Conservation (phyloP, 2,113 vertebrate genomes). For the Capreolus pygargus region DNA sequence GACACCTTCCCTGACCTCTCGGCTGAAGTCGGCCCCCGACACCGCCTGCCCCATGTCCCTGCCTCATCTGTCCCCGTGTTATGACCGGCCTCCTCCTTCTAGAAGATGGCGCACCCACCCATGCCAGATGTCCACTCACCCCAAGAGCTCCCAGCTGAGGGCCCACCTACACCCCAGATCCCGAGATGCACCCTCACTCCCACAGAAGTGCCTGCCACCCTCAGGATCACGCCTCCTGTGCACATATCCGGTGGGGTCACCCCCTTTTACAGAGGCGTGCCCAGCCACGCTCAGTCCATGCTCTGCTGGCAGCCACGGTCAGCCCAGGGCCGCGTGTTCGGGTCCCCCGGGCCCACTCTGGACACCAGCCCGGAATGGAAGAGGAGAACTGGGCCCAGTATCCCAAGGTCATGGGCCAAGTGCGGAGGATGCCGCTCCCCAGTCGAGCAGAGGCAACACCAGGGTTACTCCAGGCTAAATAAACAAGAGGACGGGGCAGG, state of each 20-base stretch:
- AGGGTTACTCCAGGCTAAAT: slow-evolving; percentile 28
- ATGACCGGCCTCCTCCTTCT: not conserved
- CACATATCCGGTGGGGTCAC: too few relatives aligned
- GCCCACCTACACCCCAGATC: accelerated
- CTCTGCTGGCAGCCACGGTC: accelerated
- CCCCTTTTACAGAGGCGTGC: too few relatives aligned
- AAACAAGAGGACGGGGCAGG: not conserved
- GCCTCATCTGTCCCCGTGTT: not conserved
- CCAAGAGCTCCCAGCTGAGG: too few relatives aligned
- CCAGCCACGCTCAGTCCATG: not conserved
- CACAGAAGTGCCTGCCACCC: too few relatives aligned
- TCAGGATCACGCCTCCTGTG: not conserved
- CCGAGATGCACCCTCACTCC: not conserved
- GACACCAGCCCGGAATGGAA: not conserved
- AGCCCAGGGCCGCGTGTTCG: accelerated
- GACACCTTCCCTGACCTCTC: too few relatives aligned
- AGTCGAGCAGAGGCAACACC: not conserved
- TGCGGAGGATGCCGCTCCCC: slow-evolving; percentile 24
- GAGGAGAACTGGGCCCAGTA: not conserved
- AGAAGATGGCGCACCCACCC: not conserved
- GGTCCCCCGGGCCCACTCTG: not conserved
- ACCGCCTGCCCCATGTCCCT: accelerated
- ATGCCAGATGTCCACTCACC: not conserved
- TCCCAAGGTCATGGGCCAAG: not conserved
- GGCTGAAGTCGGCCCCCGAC: accelerated